Conservation (phyloP, 2,797 vertebrate species). For the Garrulus glandarius region DNA sequence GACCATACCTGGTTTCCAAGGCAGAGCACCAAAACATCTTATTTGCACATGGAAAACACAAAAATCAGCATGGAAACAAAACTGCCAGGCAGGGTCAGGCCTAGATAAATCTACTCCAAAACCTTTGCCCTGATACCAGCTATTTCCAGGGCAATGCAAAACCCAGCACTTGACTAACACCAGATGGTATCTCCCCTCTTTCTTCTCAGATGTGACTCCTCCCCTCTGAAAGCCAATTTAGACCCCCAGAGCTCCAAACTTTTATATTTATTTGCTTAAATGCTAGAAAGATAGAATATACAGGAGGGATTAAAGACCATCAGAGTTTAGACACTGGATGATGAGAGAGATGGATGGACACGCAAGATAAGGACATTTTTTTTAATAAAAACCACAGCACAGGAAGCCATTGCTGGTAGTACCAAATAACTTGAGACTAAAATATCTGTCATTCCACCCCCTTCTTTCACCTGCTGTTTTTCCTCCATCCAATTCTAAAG, state of each 20-base stretch:
- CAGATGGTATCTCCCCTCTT: not conserved
- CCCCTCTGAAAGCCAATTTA: not conserved
- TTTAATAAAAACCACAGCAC: not conserved
- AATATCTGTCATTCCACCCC: not conserved
- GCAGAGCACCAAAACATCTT: not conserved
- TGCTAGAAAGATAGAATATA: not conserved
- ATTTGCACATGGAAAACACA: not conserved
- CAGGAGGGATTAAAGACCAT: not conserved
- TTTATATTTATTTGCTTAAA: not conserved
- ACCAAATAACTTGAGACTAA: conserved; percentile 18
- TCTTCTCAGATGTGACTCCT: not conserved
- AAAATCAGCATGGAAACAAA: not conserved
- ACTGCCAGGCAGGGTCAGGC: not conserved
- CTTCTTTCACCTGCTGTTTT: conserved; percentile 48
- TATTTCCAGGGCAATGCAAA: not conserved
- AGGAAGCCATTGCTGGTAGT: conserved; percentile 16
- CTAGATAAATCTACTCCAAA: not conserved
- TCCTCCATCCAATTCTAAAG: not conserved
- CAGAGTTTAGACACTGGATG: not conserved
- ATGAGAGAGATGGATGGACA: not conserved
- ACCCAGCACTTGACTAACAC: not conserved
- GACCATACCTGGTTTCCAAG: not conserved
- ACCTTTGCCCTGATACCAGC: not conserved
- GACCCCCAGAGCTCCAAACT: not conserved
- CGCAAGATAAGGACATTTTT: not conserved